Evolutionary conservation across 2,888 invertebrate genomes (phyloP), one percentile per base, ranked within the genome.

Genomic region (Latrodectus hesperus): DNA sequence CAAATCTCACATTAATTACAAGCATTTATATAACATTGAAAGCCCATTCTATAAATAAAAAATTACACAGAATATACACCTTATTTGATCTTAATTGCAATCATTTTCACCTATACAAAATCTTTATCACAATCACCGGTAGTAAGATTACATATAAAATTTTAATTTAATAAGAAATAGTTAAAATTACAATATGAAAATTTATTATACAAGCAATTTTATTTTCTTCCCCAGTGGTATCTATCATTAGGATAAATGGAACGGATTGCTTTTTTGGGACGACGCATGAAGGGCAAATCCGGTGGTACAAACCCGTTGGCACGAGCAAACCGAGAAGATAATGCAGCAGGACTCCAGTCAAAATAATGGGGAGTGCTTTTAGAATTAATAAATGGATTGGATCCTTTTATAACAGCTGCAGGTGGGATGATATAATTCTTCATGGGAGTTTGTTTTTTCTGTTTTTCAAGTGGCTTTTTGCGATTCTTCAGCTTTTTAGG

Each of bases 401-500:
- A 70, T 16, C 65, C 52, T n/a, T 84, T 84, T 0, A 74, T 12
- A 70, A 49, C 17, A 55, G 6, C 12, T 17, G 73, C 38, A 49
- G 80, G n/a, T 49, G 55, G 53, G 53, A 38, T 38, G 38, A 38
- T 53, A 22, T 64, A 77, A 10, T 79, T 79, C 12, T 76, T 76
- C 64, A 26, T 26, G 9, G 73, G 22, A 14, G 74, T 26, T 5
- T 51, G 75, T 16, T 75, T 86, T 14, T 80, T 80, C n/a, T 80
- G 85, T 17, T 76, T 80, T 22, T 80, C 79, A 5, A 70, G 55
- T 14, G 75, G 55, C 70, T 80, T 86, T n/a, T 76, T 55, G 1
- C 75, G 75, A 52, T 38, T 86, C 51, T 86, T 86, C 14, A 70
- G 76, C 68, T 86, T 86, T 60, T 75, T 86, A 65, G 75, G 65